A percentile compares a stretch with the other conserved stretches of the same genome.
Evolutionary conservation across 2,113 vertebrate genomes (phyloP).

Genomic region (Psittacula cyanocephala): DNA sequence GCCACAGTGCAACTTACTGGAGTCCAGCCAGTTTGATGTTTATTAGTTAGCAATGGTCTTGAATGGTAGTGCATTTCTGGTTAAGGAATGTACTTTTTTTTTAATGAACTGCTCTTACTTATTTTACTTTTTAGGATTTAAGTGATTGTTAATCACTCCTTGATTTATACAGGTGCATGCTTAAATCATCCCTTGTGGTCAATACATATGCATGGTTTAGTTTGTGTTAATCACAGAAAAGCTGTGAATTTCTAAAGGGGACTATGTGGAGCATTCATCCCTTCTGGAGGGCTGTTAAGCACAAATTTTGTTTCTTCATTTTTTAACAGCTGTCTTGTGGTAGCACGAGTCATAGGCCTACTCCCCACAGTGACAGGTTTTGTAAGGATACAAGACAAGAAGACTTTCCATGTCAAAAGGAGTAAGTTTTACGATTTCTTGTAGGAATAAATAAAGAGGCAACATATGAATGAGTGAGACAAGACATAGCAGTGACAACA

Average conservation of each 20-base stretch:
- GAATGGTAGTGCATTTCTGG: neutral
- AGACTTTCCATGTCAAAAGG: neutral
- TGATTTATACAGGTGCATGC: neutral
- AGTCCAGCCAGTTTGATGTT: neutral
- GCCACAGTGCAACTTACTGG: neutral
- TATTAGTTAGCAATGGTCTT: neutral
- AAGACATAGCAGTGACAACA: neutral
- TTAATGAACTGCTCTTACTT: neutral
- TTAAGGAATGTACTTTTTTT: neutral
- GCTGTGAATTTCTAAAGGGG: neutral
- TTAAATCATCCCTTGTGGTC: neutral
- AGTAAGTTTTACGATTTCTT: neutral
- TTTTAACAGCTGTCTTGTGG: neutral
- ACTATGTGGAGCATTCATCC: neutral
- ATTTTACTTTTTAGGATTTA: neutral
- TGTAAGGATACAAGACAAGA: neutral
- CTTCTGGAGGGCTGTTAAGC: neutral
- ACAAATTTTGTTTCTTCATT: neutral
- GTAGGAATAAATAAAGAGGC: neutral
- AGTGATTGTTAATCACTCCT: neutral
- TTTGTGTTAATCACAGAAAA: neutral
- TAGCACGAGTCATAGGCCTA: neutral
- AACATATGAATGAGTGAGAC: neutral
- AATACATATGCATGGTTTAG: neutral
- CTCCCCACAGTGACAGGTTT: neutral